phyloP scores from a whole-genome alignment of 2,797 vertebrate genomes.

The Oreochromis mossambicus region DNA sequence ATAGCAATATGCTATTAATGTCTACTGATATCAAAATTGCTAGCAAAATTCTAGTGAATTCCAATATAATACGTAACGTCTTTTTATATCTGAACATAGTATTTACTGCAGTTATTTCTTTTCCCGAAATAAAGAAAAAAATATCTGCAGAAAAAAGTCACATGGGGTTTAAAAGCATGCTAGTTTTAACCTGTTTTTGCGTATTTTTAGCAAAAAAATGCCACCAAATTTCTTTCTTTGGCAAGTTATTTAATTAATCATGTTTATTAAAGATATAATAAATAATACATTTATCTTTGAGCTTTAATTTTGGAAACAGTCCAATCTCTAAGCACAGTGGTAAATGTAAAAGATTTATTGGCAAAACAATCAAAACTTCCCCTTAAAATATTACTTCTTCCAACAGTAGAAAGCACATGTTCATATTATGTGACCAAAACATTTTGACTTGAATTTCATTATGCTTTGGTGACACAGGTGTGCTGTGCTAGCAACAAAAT shows the following conservation, averaged over 20 bases:
- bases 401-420: not conserved
- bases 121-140: rapidly evolving
- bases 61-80: rapidly evolving
- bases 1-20: not conserved
- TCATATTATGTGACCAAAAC: not conserved
- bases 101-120: not conserved
- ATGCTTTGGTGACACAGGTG: not conserved
- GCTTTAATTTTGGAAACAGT: rapidly evolving
- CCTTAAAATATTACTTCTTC: not conserved
- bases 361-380: not conserved
- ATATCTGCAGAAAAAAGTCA: not conserved
- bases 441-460: not conserved
- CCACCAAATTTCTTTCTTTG: not conserved
- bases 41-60: not conserved
- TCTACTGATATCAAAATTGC: rapidly evolving
- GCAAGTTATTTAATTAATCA: rapidly evolving
- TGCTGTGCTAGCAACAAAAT: not conserved
- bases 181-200: not conserved
- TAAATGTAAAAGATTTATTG: not conserved
- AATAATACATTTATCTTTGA: not conserved
- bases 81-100: not conserved
- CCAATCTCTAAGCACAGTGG: not conserved
- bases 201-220: not conserved
- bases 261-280: not conserved
- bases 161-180: not conserved